Conservation (phyloP, 2,113 vertebrate genomes). For the Calidris pygmaea region DNA sequence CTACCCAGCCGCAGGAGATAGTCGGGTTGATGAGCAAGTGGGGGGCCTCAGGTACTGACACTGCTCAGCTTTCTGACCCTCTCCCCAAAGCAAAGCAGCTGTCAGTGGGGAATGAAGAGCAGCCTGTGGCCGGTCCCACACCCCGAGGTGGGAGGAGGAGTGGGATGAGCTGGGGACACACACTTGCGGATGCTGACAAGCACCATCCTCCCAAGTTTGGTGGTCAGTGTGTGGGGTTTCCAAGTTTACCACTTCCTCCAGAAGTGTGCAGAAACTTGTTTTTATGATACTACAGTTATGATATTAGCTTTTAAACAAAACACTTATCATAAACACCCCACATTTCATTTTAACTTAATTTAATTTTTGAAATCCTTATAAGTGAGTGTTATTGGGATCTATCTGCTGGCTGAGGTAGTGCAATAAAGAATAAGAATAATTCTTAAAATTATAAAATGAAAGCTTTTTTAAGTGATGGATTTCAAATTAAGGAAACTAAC, state of each 20-base stretch:
- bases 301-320: not conserved
- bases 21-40: not conserved
- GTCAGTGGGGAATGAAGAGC: fast-evolving
- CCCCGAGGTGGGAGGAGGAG: not conserved
- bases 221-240: not conserved
- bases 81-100: not conserved
- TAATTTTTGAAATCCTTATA: not conserved
- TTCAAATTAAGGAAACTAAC: not conserved
- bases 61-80: not conserved
- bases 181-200: not conserved
- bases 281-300: not conserved
- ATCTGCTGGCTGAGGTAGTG: not conserved
- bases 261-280: not conserved
- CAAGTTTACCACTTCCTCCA: conserved; percentile 29
- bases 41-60: too few species aligned
- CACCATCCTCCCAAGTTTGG: not conserved
- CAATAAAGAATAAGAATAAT: not conserved
- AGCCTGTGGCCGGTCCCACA: fast-evolving
- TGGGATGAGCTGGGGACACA: not conserved
- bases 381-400: not conserved
- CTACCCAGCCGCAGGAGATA: not conserved
- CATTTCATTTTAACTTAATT: not conserved
- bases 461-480: not conserved
- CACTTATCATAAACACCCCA: not conserved
- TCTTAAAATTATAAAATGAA: not conserved